phyloP scores from a whole-genome alignment of 2,113 vertebrate species.

The Zingel zingel region DNA sequence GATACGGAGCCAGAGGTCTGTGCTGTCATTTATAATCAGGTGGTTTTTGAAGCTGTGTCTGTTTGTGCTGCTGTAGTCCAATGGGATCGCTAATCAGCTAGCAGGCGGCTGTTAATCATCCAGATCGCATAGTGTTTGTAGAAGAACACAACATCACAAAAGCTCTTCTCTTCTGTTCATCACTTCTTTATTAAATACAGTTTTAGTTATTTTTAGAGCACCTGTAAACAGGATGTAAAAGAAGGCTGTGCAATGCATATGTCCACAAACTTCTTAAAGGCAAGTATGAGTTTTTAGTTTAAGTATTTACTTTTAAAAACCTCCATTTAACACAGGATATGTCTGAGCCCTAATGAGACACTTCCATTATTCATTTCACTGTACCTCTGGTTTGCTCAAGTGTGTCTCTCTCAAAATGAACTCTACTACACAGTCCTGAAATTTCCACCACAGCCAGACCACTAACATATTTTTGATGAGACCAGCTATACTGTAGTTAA shows the following conservation, averaged over 20 bases:
- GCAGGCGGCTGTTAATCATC: constrained; percentile 51
- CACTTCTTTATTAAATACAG: background rate
- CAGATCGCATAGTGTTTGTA: constrained; percentile 19
- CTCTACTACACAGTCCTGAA: too few relatives aligned
- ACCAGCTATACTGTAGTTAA: too few relatives aligned
- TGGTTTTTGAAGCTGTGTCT: constrained; percentile 38
- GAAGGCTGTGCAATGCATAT: too few relatives aligned
- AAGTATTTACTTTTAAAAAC: background rate
- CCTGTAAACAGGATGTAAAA: background rate
- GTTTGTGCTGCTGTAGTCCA: constrained; percentile 17
- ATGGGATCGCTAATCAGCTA: constrained; percentile 40
- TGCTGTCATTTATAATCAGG: constrained; percentile 56
- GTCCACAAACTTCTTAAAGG: background rate
- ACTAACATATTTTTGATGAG: too few relatives aligned
- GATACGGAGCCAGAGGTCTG: constrained; percentile 54
- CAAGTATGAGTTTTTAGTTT: background rate
- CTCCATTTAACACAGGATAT: background rate
- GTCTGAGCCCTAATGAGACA: background rate
- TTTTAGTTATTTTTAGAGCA: background rate
- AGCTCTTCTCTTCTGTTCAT: background rate
- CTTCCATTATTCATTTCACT: too few relatives aligned
- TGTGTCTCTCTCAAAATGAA: background rate
- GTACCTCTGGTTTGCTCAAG: background rate
- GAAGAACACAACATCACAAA: background rate
- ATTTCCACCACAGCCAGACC: too few relatives aligned